Base-by-base conservation (phyloP, 2,113 vertebrate species). In the Ciconia boyciana region DNA sequence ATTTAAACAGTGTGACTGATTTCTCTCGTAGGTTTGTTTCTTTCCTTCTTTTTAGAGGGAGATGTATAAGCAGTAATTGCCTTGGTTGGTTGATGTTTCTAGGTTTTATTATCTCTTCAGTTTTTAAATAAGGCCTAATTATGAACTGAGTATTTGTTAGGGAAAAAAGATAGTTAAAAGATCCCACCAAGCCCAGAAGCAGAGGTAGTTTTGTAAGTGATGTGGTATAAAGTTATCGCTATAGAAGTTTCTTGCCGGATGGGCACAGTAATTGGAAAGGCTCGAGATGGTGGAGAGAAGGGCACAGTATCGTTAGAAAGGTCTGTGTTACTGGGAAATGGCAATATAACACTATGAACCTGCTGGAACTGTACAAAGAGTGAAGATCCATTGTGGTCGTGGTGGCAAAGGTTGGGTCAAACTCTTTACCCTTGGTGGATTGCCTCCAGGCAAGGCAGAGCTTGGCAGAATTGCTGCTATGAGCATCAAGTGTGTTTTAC, bases 291-390 rank as follows among this genome's bases (percentile, higher is more conserved):
- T 54, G 72, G 39, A n/a, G 83, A 13, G 65, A 22, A 54, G 51
- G 34, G 34, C 29, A 10, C 2, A 0, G 39, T 3, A 9, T 15
- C 1, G 0, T 31, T n/a, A 22, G 71, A 39, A 70, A 58, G 36
- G 71, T 57, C 64, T 2, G 0, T 13, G 28, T 29, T 44, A 11
- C 62, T 39, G 57, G 78, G 72, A 65, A 46, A 48, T 7, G 34
- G 39, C 10, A 39, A 16, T 13, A 4, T 1, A 25, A 25, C 4
- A 1, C 16, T 15, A 10, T 6, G 62, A 70, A 49, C 26, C 21
- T 0, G 1, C 36, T 34, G 49, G 31, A 20, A 17, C 12, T 48
- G 44, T 24, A 9, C 2, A 20, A 15, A 21, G 55, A 39, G 51
- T 9, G 52, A 75, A 11, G 61, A 31, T n/a, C 29, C 34, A n/a